Evolutionary conservation across 2,888 invertebrate genomes (phyloP).

Genomic region (Erebia palarica): DNA sequence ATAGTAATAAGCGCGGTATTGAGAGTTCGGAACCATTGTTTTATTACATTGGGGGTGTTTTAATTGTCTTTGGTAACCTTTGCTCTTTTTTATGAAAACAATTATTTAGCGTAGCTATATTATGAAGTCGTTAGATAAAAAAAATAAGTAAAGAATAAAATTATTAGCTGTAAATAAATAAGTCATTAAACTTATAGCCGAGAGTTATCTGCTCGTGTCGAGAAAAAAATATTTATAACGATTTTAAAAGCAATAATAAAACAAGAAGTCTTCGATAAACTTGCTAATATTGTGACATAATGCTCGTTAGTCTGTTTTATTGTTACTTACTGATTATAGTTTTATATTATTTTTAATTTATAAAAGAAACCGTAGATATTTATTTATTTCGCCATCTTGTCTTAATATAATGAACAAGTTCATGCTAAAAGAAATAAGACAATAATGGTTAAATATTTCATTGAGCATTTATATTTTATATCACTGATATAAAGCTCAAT

Average conservation of each 20-base stretch:
- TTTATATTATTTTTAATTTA: slow-evolving; percentile 11
- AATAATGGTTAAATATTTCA: too few relatives aligned
- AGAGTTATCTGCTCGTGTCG: slow-evolving; percentile 33
- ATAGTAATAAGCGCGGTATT: too few relatives aligned
- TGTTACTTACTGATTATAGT: slow-evolving; percentile 12
- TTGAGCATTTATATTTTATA: too few relatives aligned
- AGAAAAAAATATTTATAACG: slow-evolving; percentile 39
- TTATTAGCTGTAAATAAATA: slow-evolving; percentile 31
- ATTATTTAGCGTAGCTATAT: neutral
- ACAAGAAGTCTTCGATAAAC: slow-evolving; percentile 39
- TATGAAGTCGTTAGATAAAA: slow-evolving; percentile 22
- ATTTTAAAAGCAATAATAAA: slow-evolving; percentile 39
- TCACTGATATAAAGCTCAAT: too few relatives aligned
- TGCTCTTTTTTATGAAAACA: neutral
- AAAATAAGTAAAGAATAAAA: slow-evolving; percentile 22
- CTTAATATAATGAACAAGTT: neutral
- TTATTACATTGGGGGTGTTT: too few relatives aligned
- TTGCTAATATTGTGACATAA: slow-evolving; percentile 39
- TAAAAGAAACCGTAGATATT: neutral
- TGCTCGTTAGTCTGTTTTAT: slow-evolving; percentile 25
- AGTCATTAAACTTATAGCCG: slow-evolving; percentile 38
- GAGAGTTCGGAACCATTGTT: too few relatives aligned
- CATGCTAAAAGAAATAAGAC: neutral
- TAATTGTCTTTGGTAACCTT: neutral
- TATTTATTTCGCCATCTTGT: neutral